Percentiles rank a stretch among this genome's conserved stretches.
phyloP scores from a whole-genome alignment of 2,113 vertebrate species.

The Lynx canadensis region DNA sequence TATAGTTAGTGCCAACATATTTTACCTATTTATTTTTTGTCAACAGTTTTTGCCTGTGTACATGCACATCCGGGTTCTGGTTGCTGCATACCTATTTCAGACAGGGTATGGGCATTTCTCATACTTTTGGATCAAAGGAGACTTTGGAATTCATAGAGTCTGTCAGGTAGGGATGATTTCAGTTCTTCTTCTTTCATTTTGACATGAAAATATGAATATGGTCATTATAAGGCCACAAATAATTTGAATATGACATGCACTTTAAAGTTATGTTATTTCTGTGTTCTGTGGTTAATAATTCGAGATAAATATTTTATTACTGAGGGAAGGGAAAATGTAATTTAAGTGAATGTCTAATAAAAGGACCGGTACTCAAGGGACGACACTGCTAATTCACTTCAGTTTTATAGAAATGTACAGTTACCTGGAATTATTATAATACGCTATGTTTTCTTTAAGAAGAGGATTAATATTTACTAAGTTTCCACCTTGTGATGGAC shows the following conservation, averaged over 20 bases:
- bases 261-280: slow-evolving; percentile 39
- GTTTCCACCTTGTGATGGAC: neutral
- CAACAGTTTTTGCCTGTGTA: slow-evolving; percentile 97
- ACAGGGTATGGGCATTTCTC: slow-evolving; percentile 99
- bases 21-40: slow-evolving; percentile 66
- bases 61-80: slow-evolving; percentile 97
- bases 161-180: slow-evolving; percentile 91
- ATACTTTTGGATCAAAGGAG: slow-evolving; percentile 98
- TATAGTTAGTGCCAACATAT: neutral
- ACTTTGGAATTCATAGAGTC: slow-evolving; percentile 97
- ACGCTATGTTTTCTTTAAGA: neutral
- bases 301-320: slow-evolving; percentile 44
- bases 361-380: neutral
- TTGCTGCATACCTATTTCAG: slow-evolving; percentile 98
- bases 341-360: slow-evolving; percentile 42
- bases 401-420: slow-evolving; percentile 10
- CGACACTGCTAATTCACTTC: slow-evolving; percentile 17
- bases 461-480: slow-evolving; percentile 23
- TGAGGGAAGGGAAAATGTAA: slow-evolving; percentile 25
- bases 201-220: slow-evolving; percentile 16
- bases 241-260: slow-evolving; percentile 48
- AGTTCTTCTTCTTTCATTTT: slow-evolving; percentile 9
- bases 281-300: slow-evolving; percentile 46
- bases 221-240: neutral
- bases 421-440: neutral